Evolutionary conservation across 2,888 invertebrate genomes (phyloP), one percentile per base, ranked within the genome.

Genomic region (Hirtodrosophila duncani): DNA sequence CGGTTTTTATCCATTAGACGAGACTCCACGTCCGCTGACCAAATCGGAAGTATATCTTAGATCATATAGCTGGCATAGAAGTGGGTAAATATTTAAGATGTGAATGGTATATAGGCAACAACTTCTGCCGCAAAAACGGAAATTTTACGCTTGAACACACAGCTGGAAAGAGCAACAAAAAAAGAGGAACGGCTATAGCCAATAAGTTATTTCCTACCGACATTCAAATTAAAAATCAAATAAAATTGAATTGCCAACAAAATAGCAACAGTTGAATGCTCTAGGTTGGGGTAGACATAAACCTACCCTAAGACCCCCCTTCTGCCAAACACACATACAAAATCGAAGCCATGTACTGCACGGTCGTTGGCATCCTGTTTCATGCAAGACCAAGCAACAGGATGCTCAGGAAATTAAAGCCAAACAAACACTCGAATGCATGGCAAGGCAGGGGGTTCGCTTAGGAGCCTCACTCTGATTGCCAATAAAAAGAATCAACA

Each of bases 331-430:
- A n/a, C n/a, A n/a, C n/a, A n/a, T n/a, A n/a, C n/a, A 27, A 36
- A 53, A 61, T 39, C 61, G 51, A 46, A 44, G 27, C 50, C 41
- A 55, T 51, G 55, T 63, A 75, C 81, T 81, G 79, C 67, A 81
- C 81, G 80, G 56, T 82, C 69, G 58, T 79, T 81, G 81, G 67
- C 82, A 82, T 82, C 83, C 82, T 82, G 82, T 82, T 82, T 81
- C 68, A 82, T 71, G 82, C 63, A 69, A 79, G 68, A 82, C 50
- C 82, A 67, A 74, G 69, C 83, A 82, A 70, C 82, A 82, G 83
- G 83, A 82, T 81, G 83, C 79, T 41, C 55, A 56, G 64, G 67
- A 68, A 74, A 71, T 74, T 51, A 63, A 74, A 61, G 72, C 67
- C 52, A 59, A 51, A 36, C 46, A 60, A n/a, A n/a, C n/a, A n/a